phyloP scores from a whole-genome alignment of 2,113 vertebrate species.

The Naja naja region DNA sequence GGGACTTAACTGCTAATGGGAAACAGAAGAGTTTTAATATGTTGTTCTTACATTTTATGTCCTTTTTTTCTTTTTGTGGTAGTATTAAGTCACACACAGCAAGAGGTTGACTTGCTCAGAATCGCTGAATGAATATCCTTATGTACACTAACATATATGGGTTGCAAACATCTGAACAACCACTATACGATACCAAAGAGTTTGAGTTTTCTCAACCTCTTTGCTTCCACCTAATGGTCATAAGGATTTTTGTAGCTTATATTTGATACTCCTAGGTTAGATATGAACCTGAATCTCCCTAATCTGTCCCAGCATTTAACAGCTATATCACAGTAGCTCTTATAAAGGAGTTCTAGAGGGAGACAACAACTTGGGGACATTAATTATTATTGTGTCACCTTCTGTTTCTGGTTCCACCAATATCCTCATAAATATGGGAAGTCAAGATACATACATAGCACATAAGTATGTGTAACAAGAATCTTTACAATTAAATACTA shows the following conservation, averaged over 20 bases:
- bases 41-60: neutral
- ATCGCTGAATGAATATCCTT: neutral
- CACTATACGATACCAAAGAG: neutral
- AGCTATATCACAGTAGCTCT: neutral
- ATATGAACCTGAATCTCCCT: neutral
- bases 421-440: neutral
- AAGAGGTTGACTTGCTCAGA: neutral
- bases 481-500: neutral
- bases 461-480: neutral
- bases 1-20: neutral
- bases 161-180: neutral
- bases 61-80: neutral
- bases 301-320: neutral
- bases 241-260: neutral
- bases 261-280: neutral
- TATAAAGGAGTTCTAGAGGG: neutral
- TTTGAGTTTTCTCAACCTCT: neutral
- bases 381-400: neutral
- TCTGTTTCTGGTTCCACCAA: neutral
- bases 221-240: neutral
- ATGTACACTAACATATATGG: neutral
- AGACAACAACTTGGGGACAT: neutral
- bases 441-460: neutral
- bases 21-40: neutral
- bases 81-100: neutral